Percentiles rank a stretch among this genome's conserved stretches.
phyloP scores from a whole-genome alignment of 2,888 invertebrate species.

The Trissonchulus latispiculum region DNA sequence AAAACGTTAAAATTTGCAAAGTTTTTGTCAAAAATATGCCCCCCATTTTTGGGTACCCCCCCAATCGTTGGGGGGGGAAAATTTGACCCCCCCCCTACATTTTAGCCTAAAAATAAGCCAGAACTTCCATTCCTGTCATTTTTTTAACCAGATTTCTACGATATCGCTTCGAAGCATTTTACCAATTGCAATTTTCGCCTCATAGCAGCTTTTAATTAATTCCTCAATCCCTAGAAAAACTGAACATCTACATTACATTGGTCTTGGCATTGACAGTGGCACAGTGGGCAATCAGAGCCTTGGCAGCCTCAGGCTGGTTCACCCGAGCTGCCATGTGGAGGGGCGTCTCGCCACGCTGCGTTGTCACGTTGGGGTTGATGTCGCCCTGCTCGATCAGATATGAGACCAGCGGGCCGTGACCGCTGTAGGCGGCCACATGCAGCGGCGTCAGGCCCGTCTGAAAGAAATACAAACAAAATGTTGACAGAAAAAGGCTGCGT shows the following conservation, averaged over 20 bases:
- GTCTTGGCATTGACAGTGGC: slow-evolving; percentile 93
- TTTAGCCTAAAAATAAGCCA: too few relatives aligned
- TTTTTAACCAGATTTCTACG: too few relatives aligned
- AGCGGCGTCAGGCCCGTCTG: slow-evolving; percentile 83
- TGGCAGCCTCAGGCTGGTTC: slow-evolving; percentile 97
- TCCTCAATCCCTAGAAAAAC: background rate
- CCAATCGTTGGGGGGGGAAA: too few relatives aligned
- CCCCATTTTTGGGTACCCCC: too few relatives aligned
- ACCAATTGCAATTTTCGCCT: background rate
- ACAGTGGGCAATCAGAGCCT: slow-evolving; percentile 89
- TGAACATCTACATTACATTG: slow-evolving; percentile 55
- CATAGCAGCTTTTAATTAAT: background rate
- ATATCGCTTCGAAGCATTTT: too few relatives aligned
- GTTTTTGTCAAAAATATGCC: too few relatives aligned
- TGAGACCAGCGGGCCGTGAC: slow-evolving; percentile 98
- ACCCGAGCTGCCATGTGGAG: slow-evolving; percentile 94
- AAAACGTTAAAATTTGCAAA: too few relatives aligned
- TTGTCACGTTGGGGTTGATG: slow-evolving; percentile 92
- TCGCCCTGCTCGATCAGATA: slow-evolving; percentile 86
- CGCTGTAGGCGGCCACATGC: slow-evolving; percentile 99
- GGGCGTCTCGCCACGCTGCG: slow-evolving; percentile 94
- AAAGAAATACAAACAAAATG: too few relatives aligned
- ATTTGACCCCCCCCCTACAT: too few relatives aligned
- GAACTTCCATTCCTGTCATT: too few relatives aligned
- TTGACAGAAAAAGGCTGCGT: too few relatives aligned